phyloP scores from a whole-genome alignment of 2,888 invertebrate species.

The Elegia similella region DNA sequence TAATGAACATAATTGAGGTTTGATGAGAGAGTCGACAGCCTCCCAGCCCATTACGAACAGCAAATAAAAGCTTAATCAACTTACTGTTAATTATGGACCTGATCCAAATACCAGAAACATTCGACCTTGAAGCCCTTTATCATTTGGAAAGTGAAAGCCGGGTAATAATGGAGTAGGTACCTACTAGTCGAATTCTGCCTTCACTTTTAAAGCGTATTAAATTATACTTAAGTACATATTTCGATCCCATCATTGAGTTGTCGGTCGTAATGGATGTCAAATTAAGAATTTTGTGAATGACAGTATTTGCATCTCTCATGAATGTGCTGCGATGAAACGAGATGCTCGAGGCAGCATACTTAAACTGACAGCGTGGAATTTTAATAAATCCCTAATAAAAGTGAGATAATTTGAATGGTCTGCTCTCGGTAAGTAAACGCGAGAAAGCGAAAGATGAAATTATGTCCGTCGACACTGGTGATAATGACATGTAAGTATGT shows the following conservation, averaged over 20 bases:
- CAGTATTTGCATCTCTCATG: slow-evolving; percentile 16
- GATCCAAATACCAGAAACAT: slow-evolving; percentile 40
- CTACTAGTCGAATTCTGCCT: slow-evolving; percentile 33
- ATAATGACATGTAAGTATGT: not conserved
- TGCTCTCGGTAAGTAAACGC: slow-evolving; percentile 17
- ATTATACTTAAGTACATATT: slow-evolving; percentile 39
- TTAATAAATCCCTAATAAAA: slow-evolving; percentile 24
- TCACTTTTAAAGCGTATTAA: slow-evolving; percentile 48
- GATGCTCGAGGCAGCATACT: not conserved
- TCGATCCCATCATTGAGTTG: slow-evolving; percentile 39
- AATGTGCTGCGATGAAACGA: not conserved
- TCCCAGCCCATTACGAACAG: not conserved
- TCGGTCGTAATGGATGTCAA: slow-evolving; percentile 41
- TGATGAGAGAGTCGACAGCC: not conserved
- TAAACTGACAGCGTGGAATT: slow-evolving; percentile 22
- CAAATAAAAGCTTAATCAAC: slow-evolving; percentile 16
- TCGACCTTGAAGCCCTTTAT: slow-evolving; percentile 67
- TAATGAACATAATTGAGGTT: not conserved
- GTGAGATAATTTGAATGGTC: not conserved
- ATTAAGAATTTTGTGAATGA: slow-evolving; percentile 31
- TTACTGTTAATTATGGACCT: slow-evolving; percentile 24
- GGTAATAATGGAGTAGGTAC: slow-evolving; percentile 36
- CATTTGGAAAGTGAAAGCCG: slow-evolving; percentile 67
- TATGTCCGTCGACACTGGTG: slow-evolving; percentile 21
- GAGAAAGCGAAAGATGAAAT: slow-evolving; percentile 43